Evolutionary conservation across 1,140 invertebrate species (phyloP), one percentile per base, ranked within the genome.

Genomic region (Rhynchophorus ferrugineus): DNA sequence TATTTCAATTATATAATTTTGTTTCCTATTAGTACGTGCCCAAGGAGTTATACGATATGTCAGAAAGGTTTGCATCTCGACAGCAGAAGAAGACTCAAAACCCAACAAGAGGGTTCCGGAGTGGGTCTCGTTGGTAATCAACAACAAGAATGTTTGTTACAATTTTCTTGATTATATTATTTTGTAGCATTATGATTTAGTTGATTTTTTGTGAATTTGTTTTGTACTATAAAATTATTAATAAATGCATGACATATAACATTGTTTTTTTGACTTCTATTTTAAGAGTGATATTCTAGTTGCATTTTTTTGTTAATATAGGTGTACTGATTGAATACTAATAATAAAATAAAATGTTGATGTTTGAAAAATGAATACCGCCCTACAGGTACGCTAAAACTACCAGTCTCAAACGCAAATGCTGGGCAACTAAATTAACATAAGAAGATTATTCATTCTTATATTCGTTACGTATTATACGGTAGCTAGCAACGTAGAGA

Each of bases 31-130:
- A 58, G 57, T 54, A 34, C 66, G 77, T 92, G 21, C 89, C 87
- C 5, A 69, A 79, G n/a, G 81, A 86, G 58, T 62, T 90, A 16
- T 67, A 75, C 18, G 59, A 73, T n/a, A 89, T 90, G 86, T 75
- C 83, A 11, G 66, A 78, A 36, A 73, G 85, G 16, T 85, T 78
- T 64, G 70, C 76, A 14, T 77, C 70, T 1, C 80, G 78, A 77
- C 83, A 82, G 50, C 71, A 81, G 20, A 75, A 75, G 36, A 72
- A 71, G 50, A 57, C 66, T 13, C 47, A 62, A 36, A 52, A 55
- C 9, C 43, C 63, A 35, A 56, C 63, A 2, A 43, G 63, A 18
- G 48, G 60, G 24, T 44, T 55, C 13, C 45, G 49, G 50, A 22
- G 53, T n/a, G 39, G 39, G 8, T 9, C 47, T 24, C 33, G 42